Evolutionary conservation across 2,113 vertebrate species (phyloP).

Genomic region (Smithornis capensis): DNA sequence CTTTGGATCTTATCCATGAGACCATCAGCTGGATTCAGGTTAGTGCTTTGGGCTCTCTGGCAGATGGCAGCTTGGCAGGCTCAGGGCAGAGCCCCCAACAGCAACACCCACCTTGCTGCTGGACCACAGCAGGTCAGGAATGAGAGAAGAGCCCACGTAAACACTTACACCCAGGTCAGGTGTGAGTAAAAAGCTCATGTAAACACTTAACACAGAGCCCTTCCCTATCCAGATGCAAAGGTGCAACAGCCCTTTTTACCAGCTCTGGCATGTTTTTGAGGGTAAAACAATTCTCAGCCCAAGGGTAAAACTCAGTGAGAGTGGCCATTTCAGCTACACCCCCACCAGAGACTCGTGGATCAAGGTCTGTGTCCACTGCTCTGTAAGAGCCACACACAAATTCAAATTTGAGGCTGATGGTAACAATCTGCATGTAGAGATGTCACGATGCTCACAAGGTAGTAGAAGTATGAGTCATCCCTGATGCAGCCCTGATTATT

Average conservation of each 20-base stretch:
- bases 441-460: neutral
- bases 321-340: neutral
- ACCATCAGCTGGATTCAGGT: neutral
- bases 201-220: neutral
- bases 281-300: neutral
- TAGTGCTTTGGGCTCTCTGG: neutral
- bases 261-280: neutral
- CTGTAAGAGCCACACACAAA: neutral
- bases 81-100: neutral
- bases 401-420: neutral
- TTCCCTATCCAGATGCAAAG: neutral
- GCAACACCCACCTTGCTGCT: neutral
- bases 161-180: neutral
- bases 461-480: neutral
- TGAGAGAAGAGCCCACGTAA: neutral
- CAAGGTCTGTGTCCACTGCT: neutral
- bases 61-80: conserved; percentile 12
- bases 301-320: neutral
- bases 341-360: accelerated
- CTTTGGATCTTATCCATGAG: neutral
- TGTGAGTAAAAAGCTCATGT: neutral
- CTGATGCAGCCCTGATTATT: neutral
- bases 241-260: neutral
- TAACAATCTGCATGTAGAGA: neutral
- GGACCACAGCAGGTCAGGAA: neutral